Evolutionary conservation across 2,113 vertebrate species (phyloP).

Genomic region (Alectura lathami): DNA sequence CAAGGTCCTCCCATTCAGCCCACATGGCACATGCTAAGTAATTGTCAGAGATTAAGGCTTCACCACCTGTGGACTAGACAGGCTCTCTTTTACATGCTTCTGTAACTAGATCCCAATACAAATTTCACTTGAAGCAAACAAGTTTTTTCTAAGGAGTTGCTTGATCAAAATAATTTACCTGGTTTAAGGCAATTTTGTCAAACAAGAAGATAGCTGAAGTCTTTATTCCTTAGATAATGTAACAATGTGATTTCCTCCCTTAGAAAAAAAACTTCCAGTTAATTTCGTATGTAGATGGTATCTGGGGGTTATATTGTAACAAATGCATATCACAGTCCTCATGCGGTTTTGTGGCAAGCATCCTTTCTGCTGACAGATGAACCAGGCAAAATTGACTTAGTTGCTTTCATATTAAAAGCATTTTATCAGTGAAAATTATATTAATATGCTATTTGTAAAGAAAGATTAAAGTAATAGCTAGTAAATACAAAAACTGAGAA

Average conservation of each 20-base stretch:
- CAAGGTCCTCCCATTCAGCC: slow-evolving; percentile 23
- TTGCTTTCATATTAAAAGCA: not conserved
- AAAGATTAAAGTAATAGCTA: not conserved
- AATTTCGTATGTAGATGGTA: not conserved
- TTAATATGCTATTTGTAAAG: not conserved
- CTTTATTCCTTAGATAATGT: not conserved
- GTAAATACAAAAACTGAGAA: not conserved
- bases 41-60: slow-evolving; percentile 32
- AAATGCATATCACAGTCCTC: not conserved
- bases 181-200: not conserved
- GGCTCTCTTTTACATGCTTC: not conserved
- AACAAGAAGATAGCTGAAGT: not conserved
- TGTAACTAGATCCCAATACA: not conserved
- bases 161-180: slow-evolving; percentile 5
- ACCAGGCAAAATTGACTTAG: not conserved
- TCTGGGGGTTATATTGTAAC: not conserved
- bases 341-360: not conserved
- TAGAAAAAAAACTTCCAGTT: not conserved
- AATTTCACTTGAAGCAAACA: not conserved
- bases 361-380: not conserved
- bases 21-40: slow-evolving; percentile 15
- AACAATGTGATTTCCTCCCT: not conserved
- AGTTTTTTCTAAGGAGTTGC: not conserved
- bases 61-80: slow-evolving; percentile 17
- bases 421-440: not conserved